Evolutionary conservation across 1,140 invertebrate species (phyloP).

Genomic region (Caenorhabditis tropicalis): DNA sequence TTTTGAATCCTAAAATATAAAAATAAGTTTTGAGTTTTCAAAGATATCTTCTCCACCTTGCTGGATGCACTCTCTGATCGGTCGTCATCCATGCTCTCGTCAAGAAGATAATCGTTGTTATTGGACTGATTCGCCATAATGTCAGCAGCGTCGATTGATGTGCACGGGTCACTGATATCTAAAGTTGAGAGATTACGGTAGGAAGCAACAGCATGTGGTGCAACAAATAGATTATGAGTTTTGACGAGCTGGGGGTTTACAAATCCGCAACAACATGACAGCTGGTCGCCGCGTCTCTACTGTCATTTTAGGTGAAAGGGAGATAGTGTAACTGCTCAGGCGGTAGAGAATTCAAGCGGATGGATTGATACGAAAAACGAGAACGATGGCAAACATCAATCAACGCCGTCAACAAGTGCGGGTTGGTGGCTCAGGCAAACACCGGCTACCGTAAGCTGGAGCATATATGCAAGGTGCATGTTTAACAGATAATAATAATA

Average conservation of each 20-base stretch:
- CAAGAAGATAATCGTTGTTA: constrained; percentile 25
- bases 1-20: background rate
- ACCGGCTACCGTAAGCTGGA: constrained; percentile 9
- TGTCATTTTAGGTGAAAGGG: constrained; percentile 31
- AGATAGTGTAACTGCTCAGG: background rate
- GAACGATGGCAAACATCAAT: constrained; percentile 44
- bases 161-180: constrained; percentile 36
- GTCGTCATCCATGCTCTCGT: constrained; percentile 19
- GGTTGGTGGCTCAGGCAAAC: constrained; percentile 10
- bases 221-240: constrained; percentile 43
- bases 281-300: constrained; percentile 22
- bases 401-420: constrained; percentile 40
- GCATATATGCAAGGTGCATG: constrained; percentile 38
- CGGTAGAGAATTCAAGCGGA: background rate
- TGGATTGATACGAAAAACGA: constrained; percentile 37
- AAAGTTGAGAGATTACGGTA: constrained; percentile 25
- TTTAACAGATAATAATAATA: constrained; percentile 39
- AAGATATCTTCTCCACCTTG: background rate
- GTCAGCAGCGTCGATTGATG: constrained; percentile 24
- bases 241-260: constrained; percentile 42
- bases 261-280: constrained; percentile 43
- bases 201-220: constrained; percentile 19
- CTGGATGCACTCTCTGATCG: constrained; percentile 1
- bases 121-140: constrained; percentile 5
- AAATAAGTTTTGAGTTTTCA: background rate